Base-by-base conservation (phyloP, 1,140 invertebrate genomes). In the Trachelipus rathkii region DNA sequence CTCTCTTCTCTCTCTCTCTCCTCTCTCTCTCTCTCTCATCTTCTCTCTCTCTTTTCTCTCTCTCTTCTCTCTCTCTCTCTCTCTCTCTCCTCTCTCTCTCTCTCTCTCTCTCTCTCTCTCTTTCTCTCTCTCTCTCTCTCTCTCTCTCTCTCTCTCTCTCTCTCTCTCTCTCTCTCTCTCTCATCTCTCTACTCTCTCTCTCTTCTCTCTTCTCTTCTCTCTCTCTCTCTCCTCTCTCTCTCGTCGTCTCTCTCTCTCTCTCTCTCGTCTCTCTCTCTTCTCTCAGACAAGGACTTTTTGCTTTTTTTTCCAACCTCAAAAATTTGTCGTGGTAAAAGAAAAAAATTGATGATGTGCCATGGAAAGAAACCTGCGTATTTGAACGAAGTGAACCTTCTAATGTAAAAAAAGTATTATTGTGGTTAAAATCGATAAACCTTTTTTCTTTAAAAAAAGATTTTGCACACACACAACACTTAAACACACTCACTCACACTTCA, bases 81-180 rank as follows among this genome's bases (percentile, higher is more conserved):
- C 46, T 50, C 46, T 50, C 46, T 15, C 46, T 15, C 19, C 15
- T 15, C 44, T 24, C 44, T 15, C 44, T 21, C 23, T 33, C 33
- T 19, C 44, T 46, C 44, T 33, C 44, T 33, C 44, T 46, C 33
- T 46, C 44, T 46, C 43, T 33, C 23, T 33, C 44, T 46, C 44
- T 60, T 8, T 19, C 68, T 24, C 21, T 24, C 23, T 24, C 23
- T 24, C 21, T 70, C 23, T 70, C 23, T 24, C 23, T 24, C 23
- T 24, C 68, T 24, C 68, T 70, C 68, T 70, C 68, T 70, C 68
- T 70, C 68, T 70, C 68, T 70, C 68, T 70, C 68, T 70, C 68
- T 70, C 23, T 70, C 21, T 70, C 68, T 70, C 33, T 43, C 33
- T 24, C 21, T 24, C 23, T 24, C 21, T 24, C 23, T 24, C 23